A percentile compares a stretch with the other conserved stretches of the same genome.
These are phyloP conservation scores for Leptobrachium ailaonicum DNA, from an alignment of 2,113 vertebrate species.

Conservation along the genomic window DNA sequence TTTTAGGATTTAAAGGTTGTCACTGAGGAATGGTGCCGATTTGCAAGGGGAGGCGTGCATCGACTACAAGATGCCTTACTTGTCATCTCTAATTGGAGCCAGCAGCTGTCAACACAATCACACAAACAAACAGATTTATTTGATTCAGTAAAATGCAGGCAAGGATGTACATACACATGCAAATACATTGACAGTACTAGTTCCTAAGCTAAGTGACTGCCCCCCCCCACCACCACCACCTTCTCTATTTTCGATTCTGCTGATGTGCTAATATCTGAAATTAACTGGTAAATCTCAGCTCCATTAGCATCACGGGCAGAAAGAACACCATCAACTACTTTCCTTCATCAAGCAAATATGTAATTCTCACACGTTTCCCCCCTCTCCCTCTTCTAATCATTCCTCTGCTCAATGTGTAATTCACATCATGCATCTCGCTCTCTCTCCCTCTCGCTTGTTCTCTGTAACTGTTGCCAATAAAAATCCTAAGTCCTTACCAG, in stretches of 20 bases:
- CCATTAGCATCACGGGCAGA: slow-evolving; percentile 55
- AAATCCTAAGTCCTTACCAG: slow-evolving; percentile 61
- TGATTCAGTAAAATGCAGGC: slow-evolving; percentile 55
- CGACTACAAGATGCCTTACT: slow-evolving; percentile 79
- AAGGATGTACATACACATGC: slow-evolving; percentile 56
- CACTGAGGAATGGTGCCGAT: slow-evolving; percentile 64
- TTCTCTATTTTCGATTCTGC: slow-evolving; percentile 42
- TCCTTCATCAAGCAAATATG: slow-evolving; percentile 59
- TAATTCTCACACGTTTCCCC: slow-evolving; percentile 53
- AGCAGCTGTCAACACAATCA: slow-evolving; percentile 84
- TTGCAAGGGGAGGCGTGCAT: slow-evolving; percentile 74
- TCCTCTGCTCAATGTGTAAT: slow-evolving; percentile 56
- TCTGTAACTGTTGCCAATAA: slow-evolving; percentile 59
- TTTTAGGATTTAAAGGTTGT: slow-evolving; percentile 72
- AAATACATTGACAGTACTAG: slow-evolving; percentile 54
- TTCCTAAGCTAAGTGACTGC: slow-evolving; percentile 39
- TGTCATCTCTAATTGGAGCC: slow-evolving; percentile 76
- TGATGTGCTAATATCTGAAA: slow-evolving; percentile 7
- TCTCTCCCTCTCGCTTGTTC: neutral
- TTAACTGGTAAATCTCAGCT: slow-evolving; percentile 54
- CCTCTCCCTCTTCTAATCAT: slow-evolving; percentile 42
- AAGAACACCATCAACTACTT: slow-evolving; percentile 61
- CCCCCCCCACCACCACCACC: slow-evolving; percentile 3
- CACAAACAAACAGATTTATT: slow-evolving; percentile 79
- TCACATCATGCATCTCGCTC: slow-evolving; percentile 50